Evolutionary conservation across 30 jellyfish, hydroid and myxozoan genomes (phyloP).

Genomic region (Hydractinia echinata): DNA sequence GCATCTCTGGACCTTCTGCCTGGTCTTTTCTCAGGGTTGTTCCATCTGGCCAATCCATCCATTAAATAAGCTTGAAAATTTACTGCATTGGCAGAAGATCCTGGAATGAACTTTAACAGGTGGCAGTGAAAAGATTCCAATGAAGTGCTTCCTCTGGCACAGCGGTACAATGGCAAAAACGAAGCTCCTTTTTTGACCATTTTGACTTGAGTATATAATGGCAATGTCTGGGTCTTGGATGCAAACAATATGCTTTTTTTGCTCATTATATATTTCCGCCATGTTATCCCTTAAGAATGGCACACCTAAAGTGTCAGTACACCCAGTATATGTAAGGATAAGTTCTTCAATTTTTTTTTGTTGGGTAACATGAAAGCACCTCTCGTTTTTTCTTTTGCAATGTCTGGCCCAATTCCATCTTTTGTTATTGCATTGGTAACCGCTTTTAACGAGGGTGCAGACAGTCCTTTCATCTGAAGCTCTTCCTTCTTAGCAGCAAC

Average conservation of each 20-base stretch:
- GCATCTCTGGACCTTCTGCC: background rate
- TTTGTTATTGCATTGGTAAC: slow-evolving; percentile 17
- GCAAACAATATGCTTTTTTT: slow-evolving; percentile 46
- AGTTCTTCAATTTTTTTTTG: slow-evolving; percentile 20
- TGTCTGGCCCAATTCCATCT: slow-evolving; percentile 30
- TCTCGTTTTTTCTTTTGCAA: slow-evolving; percentile 40
- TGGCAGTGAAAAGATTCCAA: slow-evolving; percentile 25
- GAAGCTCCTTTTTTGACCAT: slow-evolving; percentile 29
- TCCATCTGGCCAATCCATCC: slow-evolving; percentile 45
- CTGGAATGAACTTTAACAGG: slow-evolving; percentile 23
- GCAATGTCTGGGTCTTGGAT: slow-evolving; percentile 44
- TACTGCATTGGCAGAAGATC: slow-evolving; percentile 39
- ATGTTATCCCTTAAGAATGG: slow-evolving; percentile 31
- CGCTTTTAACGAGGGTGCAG: slow-evolving; percentile 25
- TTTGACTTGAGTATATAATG: slow-evolving; percentile 31
- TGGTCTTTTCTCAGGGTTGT: slow-evolving; percentile 19
- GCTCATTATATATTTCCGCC: slow-evolving; percentile 24
- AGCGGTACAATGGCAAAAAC: slow-evolving; percentile 41
- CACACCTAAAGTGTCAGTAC: slow-evolving; percentile 50
- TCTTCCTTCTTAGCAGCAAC: slow-evolving; percentile 36
- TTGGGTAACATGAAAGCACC: slow-evolving; percentile 17
- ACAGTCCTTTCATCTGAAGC: slow-evolving; percentile 28
- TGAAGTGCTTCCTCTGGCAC: slow-evolving; percentile 54
- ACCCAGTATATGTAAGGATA: slow-evolving; percentile 11
- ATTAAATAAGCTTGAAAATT: slow-evolving; percentile 39